Base-by-base conservation (phyloP, 2,888 invertebrate genomes). In the Pecten maximus region DNA sequence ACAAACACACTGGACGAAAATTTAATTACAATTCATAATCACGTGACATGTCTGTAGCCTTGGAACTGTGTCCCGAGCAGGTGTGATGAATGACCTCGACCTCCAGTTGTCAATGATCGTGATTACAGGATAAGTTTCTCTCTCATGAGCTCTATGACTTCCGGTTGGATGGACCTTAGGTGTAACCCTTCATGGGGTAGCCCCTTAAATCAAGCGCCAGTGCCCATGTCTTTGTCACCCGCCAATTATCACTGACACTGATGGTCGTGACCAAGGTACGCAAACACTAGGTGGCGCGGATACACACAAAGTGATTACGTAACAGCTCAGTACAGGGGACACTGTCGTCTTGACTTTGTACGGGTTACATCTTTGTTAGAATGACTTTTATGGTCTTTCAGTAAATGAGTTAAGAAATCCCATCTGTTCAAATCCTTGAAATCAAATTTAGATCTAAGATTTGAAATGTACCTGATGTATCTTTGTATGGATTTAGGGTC, bases 91-190 rank as follows among this genome's bases (percentile, higher is more conserved):
- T 35, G 74, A 74, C 74, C 74, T 74, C 35, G 74, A 74, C 74
- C 74, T 74, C 35, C 23, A 28, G 35, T 74, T 74, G 74, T 74
- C 74, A 74, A 74, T 74, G 35, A 74, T 35, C 74, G 35, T 74
- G 74, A 74, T 74, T 74, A 74, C 74, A 74, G 74, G 74, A 74
- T 74, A 74, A 74, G 74, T 74, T 74, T 28, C 74, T 28, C 74
- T 74, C 74, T 74, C 74, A 74, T 74, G 74, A 74, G 74, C 74
- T 74, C 74, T 74, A 74, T 74, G 74, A 74, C 74, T 74, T 74
- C 74, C 74, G 74, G 74, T 74, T 74, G 35, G 74, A 12, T 74
- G 74, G 28, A 23, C 35, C 74, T 74, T 35, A 74, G 74, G 74
- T 74, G 74, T 74, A 74, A 28, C 74, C 74, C 74, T 35, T 74